Percentiles rank a stretch among this genome's conserved stretches.
phyloP scores from a whole-genome alignment of 2,113 vertebrate species.

The Setophaga petechia region DNA sequence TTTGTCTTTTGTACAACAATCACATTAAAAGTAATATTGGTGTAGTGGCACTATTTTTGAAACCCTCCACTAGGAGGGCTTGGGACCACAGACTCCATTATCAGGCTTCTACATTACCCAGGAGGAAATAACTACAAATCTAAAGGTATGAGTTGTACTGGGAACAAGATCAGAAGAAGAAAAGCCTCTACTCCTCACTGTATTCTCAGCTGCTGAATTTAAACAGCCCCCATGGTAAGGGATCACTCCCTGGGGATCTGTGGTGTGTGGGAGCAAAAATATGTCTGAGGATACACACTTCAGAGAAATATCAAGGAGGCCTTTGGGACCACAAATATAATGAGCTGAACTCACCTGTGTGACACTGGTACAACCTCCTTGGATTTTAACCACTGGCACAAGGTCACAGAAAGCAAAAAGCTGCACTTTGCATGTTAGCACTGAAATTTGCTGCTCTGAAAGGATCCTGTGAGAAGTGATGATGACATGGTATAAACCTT shows the following conservation, averaged over 20 bases:
- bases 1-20: background rate
- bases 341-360: background rate
- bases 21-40: background rate
- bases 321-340: background rate
- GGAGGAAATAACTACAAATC: background rate
- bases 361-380: background rate
- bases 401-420: background rate
- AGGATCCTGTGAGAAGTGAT: background rate
- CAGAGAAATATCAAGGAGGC: background rate
- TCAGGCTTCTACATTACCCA: background rate
- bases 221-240: background rate
- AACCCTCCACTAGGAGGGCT: background rate
- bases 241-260: background rate
- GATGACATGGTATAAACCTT: background rate
- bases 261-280: background rate
- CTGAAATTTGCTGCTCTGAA: background rate
- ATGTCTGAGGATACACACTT: background rate
- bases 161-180: background rate
- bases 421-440: background rate
- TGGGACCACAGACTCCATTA: background rate
- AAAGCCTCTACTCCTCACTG: background rate
- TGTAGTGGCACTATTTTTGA: background rate
- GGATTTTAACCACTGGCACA: background rate
- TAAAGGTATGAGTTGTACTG: background rate
- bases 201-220: background rate